Conservation (phyloP, 2,888 invertebrate genomes). For the Idaea dimidiata region DNA sequence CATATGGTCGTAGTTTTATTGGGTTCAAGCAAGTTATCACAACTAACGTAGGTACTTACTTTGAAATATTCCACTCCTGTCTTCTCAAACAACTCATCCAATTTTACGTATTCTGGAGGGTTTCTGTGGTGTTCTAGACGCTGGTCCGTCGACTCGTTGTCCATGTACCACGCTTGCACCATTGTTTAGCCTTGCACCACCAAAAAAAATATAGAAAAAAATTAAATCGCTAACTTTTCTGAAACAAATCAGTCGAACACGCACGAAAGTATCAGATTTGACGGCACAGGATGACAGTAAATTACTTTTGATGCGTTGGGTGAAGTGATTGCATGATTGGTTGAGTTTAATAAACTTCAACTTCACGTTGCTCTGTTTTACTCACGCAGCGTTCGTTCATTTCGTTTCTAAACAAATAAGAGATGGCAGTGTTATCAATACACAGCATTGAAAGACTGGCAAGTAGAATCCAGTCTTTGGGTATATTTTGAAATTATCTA, state of each 20-base stretch:
- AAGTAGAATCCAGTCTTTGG: too few species aligned
- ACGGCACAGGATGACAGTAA: not conserved
- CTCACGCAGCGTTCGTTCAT: too few species aligned
- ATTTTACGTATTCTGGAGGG: slow-evolving; percentile 86
- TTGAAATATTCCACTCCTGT: slow-evolving; percentile 95
- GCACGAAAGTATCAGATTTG: slow-evolving; percentile 1
- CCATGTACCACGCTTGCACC: slow-evolving; percentile 95
- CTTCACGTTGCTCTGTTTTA: not conserved
- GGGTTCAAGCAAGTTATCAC: slow-evolving; percentile 5
- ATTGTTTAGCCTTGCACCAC: slow-evolving; percentile 72
- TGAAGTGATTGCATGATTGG: too few species aligned
- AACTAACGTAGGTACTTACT: slow-evolving; percentile 75
- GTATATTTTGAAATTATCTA: too few species aligned
- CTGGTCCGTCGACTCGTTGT: slow-evolving; percentile 84
- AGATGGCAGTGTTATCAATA: not conserved
- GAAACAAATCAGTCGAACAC: not conserved
- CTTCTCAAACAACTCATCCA: slow-evolving; percentile 84
- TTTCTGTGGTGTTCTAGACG: slow-evolving; percentile 89
- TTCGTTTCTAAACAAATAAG: not conserved
- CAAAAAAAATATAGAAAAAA: slow-evolving; percentile 1
- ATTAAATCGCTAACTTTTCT: not conserved
- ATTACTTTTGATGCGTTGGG: not conserved
- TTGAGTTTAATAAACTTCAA: not conserved
- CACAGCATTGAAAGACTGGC: too few species aligned
- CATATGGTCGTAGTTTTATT: not conserved